Evolutionary conservation across 2,888 invertebrate genomes (phyloP).

Genomic region (Siphonodentalium dalli): DNA sequence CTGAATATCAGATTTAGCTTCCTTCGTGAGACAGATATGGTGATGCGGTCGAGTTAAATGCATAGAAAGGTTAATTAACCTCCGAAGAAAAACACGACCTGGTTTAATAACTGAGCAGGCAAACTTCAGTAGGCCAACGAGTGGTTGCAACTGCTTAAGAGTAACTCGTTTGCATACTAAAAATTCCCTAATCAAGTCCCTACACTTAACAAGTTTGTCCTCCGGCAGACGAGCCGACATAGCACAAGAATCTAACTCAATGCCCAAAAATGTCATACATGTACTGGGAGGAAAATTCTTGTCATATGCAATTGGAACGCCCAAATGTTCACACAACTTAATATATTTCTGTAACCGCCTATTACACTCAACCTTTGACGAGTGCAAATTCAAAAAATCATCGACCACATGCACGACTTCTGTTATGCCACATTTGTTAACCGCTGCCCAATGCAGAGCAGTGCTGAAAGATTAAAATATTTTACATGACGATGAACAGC

Average conservation of each 20-base stretch:
- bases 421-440: background rate
- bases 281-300: slow-evolving; percentile 9
- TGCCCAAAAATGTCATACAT: slow-evolving; percentile 10
- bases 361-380: background rate
- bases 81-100: slow-evolving; percentile 6
- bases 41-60: background rate
- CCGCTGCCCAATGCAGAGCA: slow-evolving; percentile 18
- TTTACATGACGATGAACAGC: slow-evolving; percentile 5
- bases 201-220: slow-evolving; percentile 7
- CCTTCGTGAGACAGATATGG: too few relatives aligned
- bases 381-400: slow-evolving; percentile 18
- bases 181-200: background rate
- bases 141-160: slow-evolving; percentile 3
- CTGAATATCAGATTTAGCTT: background rate
- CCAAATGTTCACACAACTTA: background rate
- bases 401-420: slow-evolving; percentile 20
- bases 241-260: background rate
- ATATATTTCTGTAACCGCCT: background rate
- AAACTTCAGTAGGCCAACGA: slow-evolving; percentile 15
- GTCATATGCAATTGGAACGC: slow-evolving; percentile 9
- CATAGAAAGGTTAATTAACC: background rate
- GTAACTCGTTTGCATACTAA: background rate
- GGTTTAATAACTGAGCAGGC: slow-evolving; percentile 10
- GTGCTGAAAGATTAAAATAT: slow-evolving; percentile 18
- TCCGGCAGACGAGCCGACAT: slow-evolving; percentile 10